Evolutionary conservation across 2,888 invertebrate genomes (phyloP).

Genomic region (Heteromurus nitidus): DNA sequence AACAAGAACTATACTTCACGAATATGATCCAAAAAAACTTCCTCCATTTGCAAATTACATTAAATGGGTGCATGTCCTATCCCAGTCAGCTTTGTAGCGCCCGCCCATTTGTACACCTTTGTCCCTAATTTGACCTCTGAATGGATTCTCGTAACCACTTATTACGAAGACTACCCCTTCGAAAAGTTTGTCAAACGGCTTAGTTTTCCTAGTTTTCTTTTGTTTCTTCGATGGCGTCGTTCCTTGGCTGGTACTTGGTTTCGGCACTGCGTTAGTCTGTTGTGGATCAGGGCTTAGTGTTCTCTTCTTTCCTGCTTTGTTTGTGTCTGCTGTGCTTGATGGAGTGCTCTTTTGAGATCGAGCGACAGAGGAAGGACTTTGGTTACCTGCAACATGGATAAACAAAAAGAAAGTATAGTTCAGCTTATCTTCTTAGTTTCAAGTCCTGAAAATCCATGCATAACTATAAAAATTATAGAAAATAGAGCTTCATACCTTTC

Average conservation of each 20-base stretch:
- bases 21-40: no score
- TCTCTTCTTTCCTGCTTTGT: constrained; percentile 29
- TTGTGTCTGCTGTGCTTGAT: not conserved
- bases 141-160: constrained; percentile 91
- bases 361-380: not conserved
- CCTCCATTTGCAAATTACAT: constrained; percentile 86
- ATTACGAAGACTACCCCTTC: constrained; percentile 85
- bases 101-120: constrained; percentile 87
- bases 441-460: constrained; percentile 2
- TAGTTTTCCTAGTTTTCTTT: constrained; percentile 71
- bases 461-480: no score
- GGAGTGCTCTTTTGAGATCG: not conserved
- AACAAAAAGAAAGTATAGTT: not conserved
- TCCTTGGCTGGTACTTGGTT: constrained; percentile 23
- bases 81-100: constrained; percentile 86
- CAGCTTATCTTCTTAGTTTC: not conserved
- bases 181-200: constrained; percentile 80
- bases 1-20: no score
- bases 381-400: not conserved
- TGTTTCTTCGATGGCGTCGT: constrained; percentile 34
- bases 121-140: constrained; percentile 81
- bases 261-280: constrained; percentile 1
- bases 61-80: constrained; percentile 85
- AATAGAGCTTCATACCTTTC: no score
- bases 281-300: constrained; percentile 20